Evolutionary conservation across 2,888 invertebrate species (phyloP).

Genomic region (Oligia fasciuncula): DNA sequence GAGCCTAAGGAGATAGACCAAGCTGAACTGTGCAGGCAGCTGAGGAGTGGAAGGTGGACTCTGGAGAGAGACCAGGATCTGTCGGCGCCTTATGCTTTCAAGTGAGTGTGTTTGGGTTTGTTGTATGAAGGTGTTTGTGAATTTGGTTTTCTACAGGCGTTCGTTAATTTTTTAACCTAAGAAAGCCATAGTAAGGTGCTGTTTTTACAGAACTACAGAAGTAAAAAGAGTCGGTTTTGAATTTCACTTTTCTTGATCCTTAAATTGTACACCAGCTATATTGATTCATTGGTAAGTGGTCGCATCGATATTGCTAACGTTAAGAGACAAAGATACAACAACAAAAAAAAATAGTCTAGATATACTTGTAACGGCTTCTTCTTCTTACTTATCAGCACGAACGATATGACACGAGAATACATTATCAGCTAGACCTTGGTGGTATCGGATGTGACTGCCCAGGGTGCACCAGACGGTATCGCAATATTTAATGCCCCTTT

Average conservation of each 20-base stretch:
- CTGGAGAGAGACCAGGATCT: slow-evolving; percentile 94
- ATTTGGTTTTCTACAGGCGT: slow-evolving; percentile 33
- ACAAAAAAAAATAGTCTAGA: no score
- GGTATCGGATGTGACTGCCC: neutral
- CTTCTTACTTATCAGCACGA: neutral
- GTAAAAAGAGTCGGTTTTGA: neutral
- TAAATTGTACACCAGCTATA: neutral
- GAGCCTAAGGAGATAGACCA: slow-evolving; percentile 90
- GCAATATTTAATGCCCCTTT: neutral
- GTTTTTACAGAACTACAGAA: neutral
- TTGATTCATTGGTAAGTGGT: neutral
- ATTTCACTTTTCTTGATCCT: neutral
- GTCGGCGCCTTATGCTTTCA: slow-evolving; percentile 94
- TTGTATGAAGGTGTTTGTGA: neutral
- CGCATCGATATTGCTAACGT: neutral
- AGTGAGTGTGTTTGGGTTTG: slow-evolving; percentile 79
- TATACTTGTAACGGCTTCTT: no score
- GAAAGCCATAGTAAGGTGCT: neutral
- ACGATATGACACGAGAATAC: neutral
- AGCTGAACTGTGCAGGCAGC: slow-evolving; percentile 90
- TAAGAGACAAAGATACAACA: no score
- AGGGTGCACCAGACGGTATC: neutral
- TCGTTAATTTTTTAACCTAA: neutral
- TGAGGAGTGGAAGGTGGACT: slow-evolving; percentile 92
- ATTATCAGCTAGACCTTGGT: neutral